Percentiles rank a stretch among this genome's conserved stretches.
phyloP scores from a whole-genome alignment of 2,888 invertebrate genomes.

The Dyspetes luteomarginatus region DNA sequence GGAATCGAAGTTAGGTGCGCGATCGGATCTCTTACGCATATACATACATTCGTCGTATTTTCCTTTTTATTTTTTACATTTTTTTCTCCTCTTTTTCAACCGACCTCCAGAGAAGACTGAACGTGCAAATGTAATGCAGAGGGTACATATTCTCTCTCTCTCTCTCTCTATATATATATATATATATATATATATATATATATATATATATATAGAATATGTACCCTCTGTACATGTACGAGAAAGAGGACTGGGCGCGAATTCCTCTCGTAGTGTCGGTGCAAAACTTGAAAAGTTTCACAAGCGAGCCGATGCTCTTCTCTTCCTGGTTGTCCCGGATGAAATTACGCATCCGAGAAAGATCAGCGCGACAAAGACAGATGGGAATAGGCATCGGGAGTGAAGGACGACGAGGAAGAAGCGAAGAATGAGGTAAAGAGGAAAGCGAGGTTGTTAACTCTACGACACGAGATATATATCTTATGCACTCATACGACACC shows the following conservation, averaged over 20 bases:
- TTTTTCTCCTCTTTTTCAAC: background rate
- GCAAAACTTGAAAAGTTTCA: constrained; percentile 57
- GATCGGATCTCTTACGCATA: constrained; percentile 60
- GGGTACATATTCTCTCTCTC: too few relatives aligned
- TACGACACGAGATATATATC: constrained; percentile 44
- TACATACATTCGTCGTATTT: constrained; percentile 62
- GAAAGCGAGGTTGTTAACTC: constrained; percentile 71
- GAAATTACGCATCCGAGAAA: constrained; percentile 75
- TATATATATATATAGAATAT: too few relatives aligned
- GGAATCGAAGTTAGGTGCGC: constrained; percentile 65
- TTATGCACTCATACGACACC: constrained; percentile 35
- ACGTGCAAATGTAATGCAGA: constrained; percentile 51
- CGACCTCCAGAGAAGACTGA: constrained; percentile 46
- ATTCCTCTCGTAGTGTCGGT: constrained; percentile 34
- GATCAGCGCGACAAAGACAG: constrained; percentile 62
- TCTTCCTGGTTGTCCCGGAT: constrained; percentile 75
- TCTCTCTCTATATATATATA: constrained; percentile 5
- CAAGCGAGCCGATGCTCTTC: constrained; percentile 53
- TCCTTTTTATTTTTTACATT: background rate
- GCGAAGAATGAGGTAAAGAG: constrained; percentile 57
- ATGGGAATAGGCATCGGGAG: constrained; percentile 62
- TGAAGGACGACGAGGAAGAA: constrained; percentile 66
- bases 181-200: background rate
- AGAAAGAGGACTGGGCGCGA: constrained; percentile 48
- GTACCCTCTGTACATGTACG: too few relatives aligned